Evolutionary conservation across 1,140 invertebrate genomes (phyloP).

Genomic region (Caenorhabditis tropicalis): DNA sequence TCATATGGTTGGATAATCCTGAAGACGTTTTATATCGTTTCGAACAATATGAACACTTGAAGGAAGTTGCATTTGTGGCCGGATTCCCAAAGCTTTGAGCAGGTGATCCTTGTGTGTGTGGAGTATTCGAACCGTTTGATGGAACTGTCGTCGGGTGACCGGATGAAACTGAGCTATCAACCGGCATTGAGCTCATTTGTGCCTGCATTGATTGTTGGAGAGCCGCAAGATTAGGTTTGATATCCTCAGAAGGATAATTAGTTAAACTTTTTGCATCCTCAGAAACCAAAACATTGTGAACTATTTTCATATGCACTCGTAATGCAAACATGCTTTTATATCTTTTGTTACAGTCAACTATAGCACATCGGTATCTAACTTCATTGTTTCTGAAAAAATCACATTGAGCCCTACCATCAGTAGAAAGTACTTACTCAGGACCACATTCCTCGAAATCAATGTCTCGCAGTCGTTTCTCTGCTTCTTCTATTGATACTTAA

Average conservation of each 20-base stretch:
- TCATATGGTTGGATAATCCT: conserved; percentile 42
- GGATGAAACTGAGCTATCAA: background rate
- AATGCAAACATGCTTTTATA: conserved; percentile 42
- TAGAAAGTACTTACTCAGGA: background rate
- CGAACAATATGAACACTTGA: conserved; percentile 47
- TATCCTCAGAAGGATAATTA: background rate
- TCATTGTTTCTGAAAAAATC: conserved; percentile 1
- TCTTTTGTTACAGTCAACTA: conserved; percentile 39
- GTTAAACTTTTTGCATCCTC: background rate
- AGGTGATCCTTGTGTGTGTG: background rate
- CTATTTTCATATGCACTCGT: conserved; percentile 1
- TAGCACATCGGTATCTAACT: conserved; percentile 28
- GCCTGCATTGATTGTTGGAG: conserved; percentile 3
- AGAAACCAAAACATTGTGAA: background rate
- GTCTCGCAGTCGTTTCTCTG: background rate
- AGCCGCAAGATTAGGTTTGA: background rate
- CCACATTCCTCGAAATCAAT: conserved; percentile 34
- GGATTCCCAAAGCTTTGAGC: background rate
- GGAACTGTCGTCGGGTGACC: background rate
- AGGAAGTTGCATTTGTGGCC: background rate
- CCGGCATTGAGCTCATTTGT: background rate
- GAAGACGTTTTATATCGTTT: conserved; percentile 45
- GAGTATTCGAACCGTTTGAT: background rate
- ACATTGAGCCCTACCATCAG: background rate
- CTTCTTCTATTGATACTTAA: background rate